Percentiles rank a stretch among this genome's conserved stretches.
phyloP scores from a whole-genome alignment of 2,113 vertebrate species.

The Alethe diademata region DNA sequence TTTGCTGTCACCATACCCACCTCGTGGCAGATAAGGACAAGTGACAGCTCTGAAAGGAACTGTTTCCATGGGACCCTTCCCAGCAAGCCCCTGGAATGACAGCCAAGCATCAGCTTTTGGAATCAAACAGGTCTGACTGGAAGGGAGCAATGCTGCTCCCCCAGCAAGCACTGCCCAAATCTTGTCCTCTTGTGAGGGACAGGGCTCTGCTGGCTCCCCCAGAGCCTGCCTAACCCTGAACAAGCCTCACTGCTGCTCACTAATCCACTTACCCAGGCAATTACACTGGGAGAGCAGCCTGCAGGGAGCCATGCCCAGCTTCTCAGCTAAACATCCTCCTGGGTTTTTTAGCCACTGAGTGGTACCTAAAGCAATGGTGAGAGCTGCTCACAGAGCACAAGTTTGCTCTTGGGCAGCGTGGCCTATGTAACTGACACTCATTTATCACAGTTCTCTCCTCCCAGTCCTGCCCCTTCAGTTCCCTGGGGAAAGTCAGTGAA shows the following conservation, averaged over 20 bases:
- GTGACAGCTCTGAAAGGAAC: constrained; percentile 15
- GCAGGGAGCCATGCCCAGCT: background rate
- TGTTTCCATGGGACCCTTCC: constrained; percentile 51
- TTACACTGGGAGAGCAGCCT: background rate
- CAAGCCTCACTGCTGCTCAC: background rate
- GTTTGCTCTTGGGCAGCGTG: background rate
- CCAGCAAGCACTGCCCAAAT: background rate
- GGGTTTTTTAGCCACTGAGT: background rate
- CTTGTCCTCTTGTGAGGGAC: background rate
- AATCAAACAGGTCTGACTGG: background rate
- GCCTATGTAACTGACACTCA: background rate
- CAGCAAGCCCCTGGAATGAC: background rate
- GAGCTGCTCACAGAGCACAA: background rate
- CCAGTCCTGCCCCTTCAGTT: background rate
- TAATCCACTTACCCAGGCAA: constrained; percentile 19
- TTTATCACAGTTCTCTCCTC: constrained; percentile 21
- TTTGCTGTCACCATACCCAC: constrained; percentile 50
- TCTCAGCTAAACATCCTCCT: background rate
- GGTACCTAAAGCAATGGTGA: background rate
- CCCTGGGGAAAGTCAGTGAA: background rate
- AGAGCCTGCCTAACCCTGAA: background rate
- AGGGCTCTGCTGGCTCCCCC: background rate
- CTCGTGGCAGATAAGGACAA: background rate
- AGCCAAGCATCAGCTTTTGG: background rate
- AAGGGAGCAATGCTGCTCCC: background rate